Percentiles rank a stretch among this genome's conserved stretches.
Conservation (phyloP, 2,888 invertebrate genomes). For the Automeris io region DNA sequence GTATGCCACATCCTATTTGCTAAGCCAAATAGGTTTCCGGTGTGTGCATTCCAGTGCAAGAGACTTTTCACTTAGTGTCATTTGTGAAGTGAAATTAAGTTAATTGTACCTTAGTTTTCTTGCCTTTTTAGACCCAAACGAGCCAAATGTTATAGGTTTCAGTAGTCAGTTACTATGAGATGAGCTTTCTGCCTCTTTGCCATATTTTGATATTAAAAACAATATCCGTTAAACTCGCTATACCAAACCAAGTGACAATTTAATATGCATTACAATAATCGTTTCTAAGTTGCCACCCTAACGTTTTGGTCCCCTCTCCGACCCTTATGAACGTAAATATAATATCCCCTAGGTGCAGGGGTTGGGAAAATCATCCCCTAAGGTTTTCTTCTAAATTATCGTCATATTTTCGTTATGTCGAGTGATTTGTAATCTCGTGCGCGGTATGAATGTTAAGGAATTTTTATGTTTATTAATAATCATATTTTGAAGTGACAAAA, state of each 20-base stretch:
- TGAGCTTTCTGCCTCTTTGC: neutral
- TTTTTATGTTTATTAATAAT: too few species aligned
- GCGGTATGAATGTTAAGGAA: too few species aligned
- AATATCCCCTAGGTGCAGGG: slow-evolving; percentile 8
- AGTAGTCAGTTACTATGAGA: too few species aligned
- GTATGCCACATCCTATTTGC: too few species aligned
- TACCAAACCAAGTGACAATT: slow-evolving; percentile 25
- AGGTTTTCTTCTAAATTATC: slow-evolving; percentile 9
- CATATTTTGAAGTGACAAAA: too few species aligned
- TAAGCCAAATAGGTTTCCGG: too few species aligned
- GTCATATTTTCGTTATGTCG: slow-evolving; percentile 9
- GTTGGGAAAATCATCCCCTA: slow-evolving; percentile 6
- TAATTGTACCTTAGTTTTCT: too few species aligned
- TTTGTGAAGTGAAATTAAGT: too few species aligned
- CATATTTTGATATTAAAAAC: neutral
- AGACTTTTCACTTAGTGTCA: too few species aligned
- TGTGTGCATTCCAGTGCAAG: too few species aligned
- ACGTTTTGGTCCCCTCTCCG: slow-evolving; percentile 14
- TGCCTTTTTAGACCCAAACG: too few species aligned
- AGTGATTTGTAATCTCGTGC: slow-evolving; percentile 2
- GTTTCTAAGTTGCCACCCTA: slow-evolving; percentile 12
- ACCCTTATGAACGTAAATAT: slow-evolving; percentile 15
- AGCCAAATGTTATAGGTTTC: too few species aligned
- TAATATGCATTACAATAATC: slow-evolving; percentile 48
- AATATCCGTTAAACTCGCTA: slow-evolving; percentile 6